A percentile compares a stretch with the other conserved stretches of the same genome.
phyloP scores from a whole-genome alignment of 2,888 invertebrate species.

The Ditylenchus weischeri region DNA sequence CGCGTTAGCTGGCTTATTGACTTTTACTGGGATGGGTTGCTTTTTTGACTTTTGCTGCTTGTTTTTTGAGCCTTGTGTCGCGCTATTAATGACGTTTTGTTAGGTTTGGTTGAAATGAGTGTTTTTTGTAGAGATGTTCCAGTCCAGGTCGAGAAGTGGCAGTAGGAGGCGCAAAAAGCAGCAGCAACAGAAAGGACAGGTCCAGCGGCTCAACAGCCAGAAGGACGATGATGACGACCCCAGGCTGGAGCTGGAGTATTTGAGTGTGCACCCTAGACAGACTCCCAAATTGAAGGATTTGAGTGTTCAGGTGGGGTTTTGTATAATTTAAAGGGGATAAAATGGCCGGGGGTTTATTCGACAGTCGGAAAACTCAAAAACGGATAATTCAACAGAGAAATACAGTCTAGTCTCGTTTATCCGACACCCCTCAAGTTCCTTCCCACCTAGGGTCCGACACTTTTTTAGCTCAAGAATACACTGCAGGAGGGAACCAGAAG shows the following conservation, averaged over 20 bases:
- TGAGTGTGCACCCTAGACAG: background rate
- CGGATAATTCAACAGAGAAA: too few relatives aligned
- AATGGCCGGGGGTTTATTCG: too few relatives aligned
- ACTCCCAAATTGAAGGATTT: background rate
- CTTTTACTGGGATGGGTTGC: background rate
- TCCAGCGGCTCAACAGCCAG: background rate
- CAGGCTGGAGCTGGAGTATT: constrained; percentile 2
- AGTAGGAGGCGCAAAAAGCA: background rate
- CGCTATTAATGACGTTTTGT: background rate
- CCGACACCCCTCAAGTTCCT: too few relatives aligned
- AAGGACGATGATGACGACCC: background rate
- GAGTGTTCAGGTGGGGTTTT: background rate
- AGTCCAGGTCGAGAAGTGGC: background rate
- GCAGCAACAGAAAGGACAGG: background rate
- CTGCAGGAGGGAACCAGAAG: too few relatives aligned
- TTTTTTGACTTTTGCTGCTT: background rate
- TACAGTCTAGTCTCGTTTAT: too few relatives aligned
- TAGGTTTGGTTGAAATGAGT: background rate
- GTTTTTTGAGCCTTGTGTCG: background rate
- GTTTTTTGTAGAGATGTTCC: background rate
- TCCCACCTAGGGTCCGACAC: too few relatives aligned
- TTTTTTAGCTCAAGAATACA: too few relatives aligned
- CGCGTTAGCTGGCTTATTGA: too few relatives aligned
- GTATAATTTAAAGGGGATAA: background rate
- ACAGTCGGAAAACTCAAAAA: too few relatives aligned